Base-by-base conservation (phyloP, 2,888 invertebrate species). In the Phyllotreta striolata region DNA sequence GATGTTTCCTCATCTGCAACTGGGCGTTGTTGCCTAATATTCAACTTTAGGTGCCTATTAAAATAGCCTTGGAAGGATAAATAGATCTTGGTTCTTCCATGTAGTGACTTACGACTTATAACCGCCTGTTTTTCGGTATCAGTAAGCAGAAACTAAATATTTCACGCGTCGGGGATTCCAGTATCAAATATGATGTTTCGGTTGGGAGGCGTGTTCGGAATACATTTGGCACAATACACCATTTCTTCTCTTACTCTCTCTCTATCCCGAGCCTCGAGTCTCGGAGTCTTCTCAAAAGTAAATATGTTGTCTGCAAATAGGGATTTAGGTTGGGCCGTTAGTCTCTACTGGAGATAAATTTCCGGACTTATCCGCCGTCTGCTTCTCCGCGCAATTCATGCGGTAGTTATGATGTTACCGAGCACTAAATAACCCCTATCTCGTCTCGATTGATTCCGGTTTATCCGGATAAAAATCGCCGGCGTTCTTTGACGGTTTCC, bases 141-240 rank as follows among this genome's bases (percentile, higher is more conserved):
- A 46, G 56, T 8, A 37, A 56, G 37, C 55, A 10, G 39, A 55
- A 37, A 46, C 13, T 46, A 44, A 54, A 54, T 60, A 60, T 70
- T 72, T 69, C 65, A 72, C 70, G 69, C 70, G 69, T 71, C 70
- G 64, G 70, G 70, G 69, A 70, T 71, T 68, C 66, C 51, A 55
- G 62, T 66, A 68, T 72, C 13, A 47, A 68, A 72, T 71, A 67
- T 69, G 66, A 55, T 68, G 70, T 68, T 70, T 69, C 65, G 58
- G 64, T 52, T 24, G 63, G 63, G 64, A 66, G 64, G 68, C 71
- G 71, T 71, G 71, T 68, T 64, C 58, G 41, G 72, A 70, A 72
- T 69, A 68, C 62, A 69, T 64, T 64, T 57, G 62, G 46, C 51
- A 57, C 57, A 43, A 55, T 58, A 51, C 24, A 24, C 24, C 24